A percentile compares a stretch with the other conserved stretches of the same genome.
phyloP scores from a whole-genome alignment of 2,113 vertebrate species.

The Stercorarius parasiticus region DNA sequence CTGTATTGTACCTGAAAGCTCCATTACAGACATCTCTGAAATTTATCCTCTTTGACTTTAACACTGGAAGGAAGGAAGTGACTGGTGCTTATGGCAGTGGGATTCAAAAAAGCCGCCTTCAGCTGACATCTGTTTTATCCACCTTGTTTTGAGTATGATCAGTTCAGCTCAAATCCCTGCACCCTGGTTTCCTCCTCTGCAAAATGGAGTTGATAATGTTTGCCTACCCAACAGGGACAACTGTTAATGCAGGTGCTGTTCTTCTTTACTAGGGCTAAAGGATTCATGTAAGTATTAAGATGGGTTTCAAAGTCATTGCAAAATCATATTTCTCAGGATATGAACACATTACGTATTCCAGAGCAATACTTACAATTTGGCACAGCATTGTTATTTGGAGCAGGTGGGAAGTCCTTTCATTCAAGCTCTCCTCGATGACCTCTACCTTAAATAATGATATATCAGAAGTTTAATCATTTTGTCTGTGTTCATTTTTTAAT shows the following conservation, averaged over 20 bases:
- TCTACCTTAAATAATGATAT: not conserved
- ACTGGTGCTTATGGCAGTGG: not conserved
- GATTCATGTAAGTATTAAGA: not conserved
- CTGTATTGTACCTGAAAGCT: not conserved
- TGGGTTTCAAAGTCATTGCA: not conserved
- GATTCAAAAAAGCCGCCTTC: not conserved
- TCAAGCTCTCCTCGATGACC: not conserved
- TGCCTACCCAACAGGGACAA: not conserved
- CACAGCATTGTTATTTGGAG: not conserved
- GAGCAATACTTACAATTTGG: not conserved
- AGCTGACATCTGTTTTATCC: not conserved
- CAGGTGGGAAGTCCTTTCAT: not conserved
- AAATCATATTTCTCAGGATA: not conserved
- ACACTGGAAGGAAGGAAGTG: not conserved
- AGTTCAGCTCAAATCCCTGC: not conserved
- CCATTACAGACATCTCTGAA: not conserved
- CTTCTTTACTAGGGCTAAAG: not conserved
- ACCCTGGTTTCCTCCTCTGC: not conserved
- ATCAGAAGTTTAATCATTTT: not conserved
- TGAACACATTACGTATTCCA: fast-evolving
- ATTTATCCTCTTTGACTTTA: not conserved
- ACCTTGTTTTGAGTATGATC: not conserved
- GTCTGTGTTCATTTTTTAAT: not conserved
- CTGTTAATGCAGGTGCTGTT: not conserved
- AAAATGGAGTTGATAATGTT: not conserved